phyloP scores from a whole-genome alignment of 2,797 vertebrate genomes.

The Anas acuta region DNA sequence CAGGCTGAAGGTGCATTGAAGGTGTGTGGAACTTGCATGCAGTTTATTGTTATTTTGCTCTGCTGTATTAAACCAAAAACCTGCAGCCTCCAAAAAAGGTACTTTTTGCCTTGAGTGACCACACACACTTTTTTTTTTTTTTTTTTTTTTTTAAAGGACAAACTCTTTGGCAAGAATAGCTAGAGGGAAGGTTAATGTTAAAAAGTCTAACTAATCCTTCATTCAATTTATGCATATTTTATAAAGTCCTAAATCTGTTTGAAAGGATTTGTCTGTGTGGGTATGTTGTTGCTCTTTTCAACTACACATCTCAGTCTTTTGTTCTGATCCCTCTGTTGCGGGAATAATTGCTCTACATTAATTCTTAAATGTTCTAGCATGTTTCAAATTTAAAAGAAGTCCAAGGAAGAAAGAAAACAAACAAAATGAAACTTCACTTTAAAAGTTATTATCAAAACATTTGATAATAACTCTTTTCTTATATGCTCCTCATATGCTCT shows the following conservation, averaged over 20 bases:
- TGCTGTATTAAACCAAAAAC: neutral
- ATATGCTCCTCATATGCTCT: neutral
- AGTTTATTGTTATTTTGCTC: neutral
- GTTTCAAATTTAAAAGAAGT: neutral
- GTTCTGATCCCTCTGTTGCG: neutral
- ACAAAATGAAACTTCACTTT: neutral
- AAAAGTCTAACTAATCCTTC: neutral
- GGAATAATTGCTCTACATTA: neutral
- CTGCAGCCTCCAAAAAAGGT: neutral
- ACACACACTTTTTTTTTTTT: neutral
- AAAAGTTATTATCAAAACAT: neutral
- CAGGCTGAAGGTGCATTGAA: constrained; percentile 8
- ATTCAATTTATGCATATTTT: neutral
- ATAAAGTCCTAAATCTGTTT: neutral
- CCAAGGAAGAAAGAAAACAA: neutral
- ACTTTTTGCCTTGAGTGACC: neutral
- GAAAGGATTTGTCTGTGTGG: neutral
- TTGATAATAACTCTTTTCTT: neutral
- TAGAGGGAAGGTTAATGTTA: neutral
- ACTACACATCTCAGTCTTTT: neutral
- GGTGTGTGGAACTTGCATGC: neutral
- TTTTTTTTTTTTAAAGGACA: neutral
- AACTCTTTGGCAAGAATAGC: neutral
- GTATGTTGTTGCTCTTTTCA: neutral
- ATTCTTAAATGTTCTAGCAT: neutral